Conservation (phyloP, 2,888 invertebrate species). For the Odontocolon sp. region DNA sequence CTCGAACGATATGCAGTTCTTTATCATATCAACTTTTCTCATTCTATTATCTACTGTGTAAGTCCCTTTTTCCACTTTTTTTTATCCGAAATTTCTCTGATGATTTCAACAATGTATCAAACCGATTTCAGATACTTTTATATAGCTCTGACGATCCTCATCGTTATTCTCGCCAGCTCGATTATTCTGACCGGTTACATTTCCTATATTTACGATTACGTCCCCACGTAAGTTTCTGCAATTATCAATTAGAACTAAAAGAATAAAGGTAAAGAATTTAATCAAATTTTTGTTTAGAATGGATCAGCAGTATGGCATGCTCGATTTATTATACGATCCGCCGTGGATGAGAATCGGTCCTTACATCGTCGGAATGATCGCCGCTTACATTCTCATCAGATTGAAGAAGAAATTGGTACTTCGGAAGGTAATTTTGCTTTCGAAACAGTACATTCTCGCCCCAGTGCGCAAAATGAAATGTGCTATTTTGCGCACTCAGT, state of each 20-base stretch:
- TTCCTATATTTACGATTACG: constrained; percentile 78
- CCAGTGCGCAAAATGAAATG: too few relatives aligned
- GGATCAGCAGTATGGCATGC: constrained; percentile 78
- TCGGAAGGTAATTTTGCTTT: constrained; percentile 71
- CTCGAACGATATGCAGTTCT: constrained; percentile 82
- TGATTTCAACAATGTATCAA: too few relatives aligned
- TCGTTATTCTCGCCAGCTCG: constrained; percentile 73
- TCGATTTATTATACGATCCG: constrained; percentile 79
- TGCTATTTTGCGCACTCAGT: too few relatives aligned
- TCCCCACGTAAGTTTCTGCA: constrained; percentile 80
- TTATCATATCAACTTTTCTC: constrained; percentile 76
- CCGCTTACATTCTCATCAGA: constrained; percentile 80
- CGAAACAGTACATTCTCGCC: too few relatives aligned
- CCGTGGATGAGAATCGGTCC: constrained; percentile 79
- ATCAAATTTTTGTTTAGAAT: constrained; percentile 71
- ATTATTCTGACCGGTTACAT: constrained; percentile 76
- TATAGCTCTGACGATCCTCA: constrained; percentile 70
- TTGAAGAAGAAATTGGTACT: constrained; percentile 70
- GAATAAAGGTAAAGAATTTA: background rate
- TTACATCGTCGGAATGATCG: constrained; percentile 80
- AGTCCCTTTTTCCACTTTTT: too few relatives aligned
- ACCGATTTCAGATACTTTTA: constrained; percentile 79
- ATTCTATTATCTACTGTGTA: constrained; percentile 80
- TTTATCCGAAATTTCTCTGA: too few relatives aligned
- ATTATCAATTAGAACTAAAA: background rate